A percentile compares a stretch with the other conserved stretches of the same genome.
Evolutionary conservation across 2,797 vertebrate species (phyloP).

Genomic region (Melanotaenia nigrans): DNA sequence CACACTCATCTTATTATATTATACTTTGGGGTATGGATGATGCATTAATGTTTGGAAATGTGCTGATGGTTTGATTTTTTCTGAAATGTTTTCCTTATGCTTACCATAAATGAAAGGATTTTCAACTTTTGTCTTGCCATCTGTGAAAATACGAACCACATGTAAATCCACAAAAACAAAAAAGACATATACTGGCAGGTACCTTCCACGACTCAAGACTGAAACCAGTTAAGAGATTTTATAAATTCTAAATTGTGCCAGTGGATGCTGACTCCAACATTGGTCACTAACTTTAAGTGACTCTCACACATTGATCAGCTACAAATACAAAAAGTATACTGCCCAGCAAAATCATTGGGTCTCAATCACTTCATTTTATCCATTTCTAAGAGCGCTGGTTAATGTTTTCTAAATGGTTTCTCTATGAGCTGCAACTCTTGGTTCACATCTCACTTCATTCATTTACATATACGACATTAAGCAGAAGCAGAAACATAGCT

Average conservation of each 20-base stretch:
- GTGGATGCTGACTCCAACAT: not conserved
- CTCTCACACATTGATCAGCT: not conserved
- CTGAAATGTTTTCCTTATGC: conserved; percentile 35
- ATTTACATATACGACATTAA: not conserved
- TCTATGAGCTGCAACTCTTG: not conserved
- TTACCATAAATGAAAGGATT: conserved; percentile 94
- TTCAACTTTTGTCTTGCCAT: conserved; percentile 77
- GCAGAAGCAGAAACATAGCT: not conserved
- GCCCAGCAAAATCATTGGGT: not conserved
- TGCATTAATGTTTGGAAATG: not conserved
- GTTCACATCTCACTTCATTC: not conserved
- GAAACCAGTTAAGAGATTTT: not conserved
- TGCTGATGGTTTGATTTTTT: not conserved
- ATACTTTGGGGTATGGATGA: not conserved
- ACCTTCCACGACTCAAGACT: not conserved
- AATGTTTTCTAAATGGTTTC: not conserved
- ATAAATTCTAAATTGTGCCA: not conserved
- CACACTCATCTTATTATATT: not conserved
- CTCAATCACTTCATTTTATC: not conserved
- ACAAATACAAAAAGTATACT: not conserved
- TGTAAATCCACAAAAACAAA: conserved; percentile 1
- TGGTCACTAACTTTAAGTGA: not conserved
- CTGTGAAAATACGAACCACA: conserved; percentile 44
- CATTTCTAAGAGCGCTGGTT: not conserved
- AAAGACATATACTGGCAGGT: too few relatives aligned